These are phyloP conservation scores for Drosophila borborema DNA, from an alignment of 2,888 invertebrate species.

Conservation along the genomic window DNA sequence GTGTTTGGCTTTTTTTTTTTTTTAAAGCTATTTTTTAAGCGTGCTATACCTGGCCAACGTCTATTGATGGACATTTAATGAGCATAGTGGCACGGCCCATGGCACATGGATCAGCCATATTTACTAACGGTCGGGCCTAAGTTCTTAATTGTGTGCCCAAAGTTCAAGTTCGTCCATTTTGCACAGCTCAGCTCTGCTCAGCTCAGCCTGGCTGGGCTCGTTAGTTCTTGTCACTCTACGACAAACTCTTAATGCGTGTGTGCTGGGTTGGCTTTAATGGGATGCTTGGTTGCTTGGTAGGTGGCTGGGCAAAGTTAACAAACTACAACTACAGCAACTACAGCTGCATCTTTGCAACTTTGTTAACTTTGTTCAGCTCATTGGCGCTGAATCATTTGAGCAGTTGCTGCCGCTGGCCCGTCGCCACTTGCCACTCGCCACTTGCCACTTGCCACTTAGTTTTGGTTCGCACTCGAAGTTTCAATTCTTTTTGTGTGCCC, in stretches of 20 bases:
- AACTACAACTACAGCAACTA: constrained; percentile 44
- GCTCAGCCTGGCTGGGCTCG: constrained; percentile 3
- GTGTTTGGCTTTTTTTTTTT: too few species aligned
- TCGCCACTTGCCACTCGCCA: background rate
- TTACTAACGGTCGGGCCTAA: constrained; percentile 5
- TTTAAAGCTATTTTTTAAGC: background rate
- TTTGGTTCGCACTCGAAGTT: constrained; percentile 21
- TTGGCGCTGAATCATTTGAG: constrained; percentile 54
- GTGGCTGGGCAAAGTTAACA: constrained; percentile 59
- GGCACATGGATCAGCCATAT: constrained; percentile 24
- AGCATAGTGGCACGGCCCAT: constrained; percentile 38
- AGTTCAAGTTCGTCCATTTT: constrained; percentile 37
- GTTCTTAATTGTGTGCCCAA: constrained; percentile 58
- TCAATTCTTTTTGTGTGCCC: constrained; percentile 26
- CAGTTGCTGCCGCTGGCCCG: background rate
- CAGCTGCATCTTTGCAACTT: constrained; percentile 49
- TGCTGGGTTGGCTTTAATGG: constrained; percentile 49
- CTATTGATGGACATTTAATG: constrained; percentile 53
- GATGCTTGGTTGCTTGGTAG: background rate
- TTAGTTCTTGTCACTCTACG: constrained; percentile 13
- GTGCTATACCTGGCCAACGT: background rate
- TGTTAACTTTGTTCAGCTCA: constrained; percentile 66
- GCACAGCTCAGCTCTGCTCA: constrained; percentile 2
- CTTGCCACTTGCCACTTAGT: constrained; percentile 7
- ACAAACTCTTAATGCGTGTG: background rate